A percentile compares a stretch with the other conserved stretches of the same genome.
phyloP scores from a whole-genome alignment of 2,113 vertebrate genomes.

The Callithrix jacchus region DNA sequence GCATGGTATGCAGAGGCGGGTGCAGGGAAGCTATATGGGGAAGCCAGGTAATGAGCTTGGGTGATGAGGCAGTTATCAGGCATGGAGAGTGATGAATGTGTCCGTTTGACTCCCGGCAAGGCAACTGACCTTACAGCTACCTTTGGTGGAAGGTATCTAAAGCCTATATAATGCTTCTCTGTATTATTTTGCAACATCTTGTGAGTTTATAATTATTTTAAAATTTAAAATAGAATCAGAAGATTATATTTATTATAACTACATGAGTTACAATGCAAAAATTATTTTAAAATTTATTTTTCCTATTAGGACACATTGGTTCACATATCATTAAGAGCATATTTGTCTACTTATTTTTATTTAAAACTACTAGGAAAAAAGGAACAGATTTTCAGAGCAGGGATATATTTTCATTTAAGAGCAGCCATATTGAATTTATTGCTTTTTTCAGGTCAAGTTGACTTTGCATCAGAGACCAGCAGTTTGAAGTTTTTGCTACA shows the following conservation, averaged over 20 bases:
- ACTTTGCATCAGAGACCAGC: slow-evolving; percentile 86
- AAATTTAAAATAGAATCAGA: neutral
- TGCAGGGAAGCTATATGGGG: no score
- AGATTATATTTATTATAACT: neutral
- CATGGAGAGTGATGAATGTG: no score
- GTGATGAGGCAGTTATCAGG: no score
- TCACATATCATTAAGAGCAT: no score
- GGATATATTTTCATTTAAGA: neutral
- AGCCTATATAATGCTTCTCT: neutral
- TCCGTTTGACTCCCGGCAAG: no score
- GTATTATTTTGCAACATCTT: neutral
- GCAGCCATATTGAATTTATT: neutral
- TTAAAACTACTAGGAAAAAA: neutral
- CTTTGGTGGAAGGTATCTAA: neutral
- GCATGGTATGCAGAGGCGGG: no score
- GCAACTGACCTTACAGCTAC: no score
- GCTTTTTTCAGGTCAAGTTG: slow-evolving; percentile 83
- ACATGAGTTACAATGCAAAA: neutral
- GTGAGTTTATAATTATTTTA: neutral
- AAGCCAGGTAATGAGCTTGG: no score
- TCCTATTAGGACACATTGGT: no score
- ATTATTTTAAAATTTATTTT: no score
- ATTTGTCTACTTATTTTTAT: neutral
- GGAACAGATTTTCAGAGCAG: neutral
- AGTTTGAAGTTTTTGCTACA: slow-evolving; percentile 84